A percentile compares a stretch with the other conserved stretches of the same genome.
Conservation (phyloP, 2,888 invertebrate genomes). For the Lepidochitona cinerea region DNA sequence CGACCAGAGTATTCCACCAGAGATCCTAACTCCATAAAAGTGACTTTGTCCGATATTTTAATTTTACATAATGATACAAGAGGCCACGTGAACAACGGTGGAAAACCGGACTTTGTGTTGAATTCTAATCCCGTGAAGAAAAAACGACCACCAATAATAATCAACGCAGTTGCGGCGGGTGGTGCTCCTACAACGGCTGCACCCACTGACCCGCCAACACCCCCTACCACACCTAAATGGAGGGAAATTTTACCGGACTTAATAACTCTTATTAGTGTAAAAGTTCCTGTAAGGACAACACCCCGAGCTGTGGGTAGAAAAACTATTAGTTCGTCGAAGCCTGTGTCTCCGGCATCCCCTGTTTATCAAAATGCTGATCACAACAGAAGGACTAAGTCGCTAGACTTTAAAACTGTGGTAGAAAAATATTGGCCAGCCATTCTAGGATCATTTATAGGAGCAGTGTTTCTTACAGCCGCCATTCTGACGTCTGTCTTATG, state of each 20-base stretch:
- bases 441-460: slow-evolving; percentile 36
- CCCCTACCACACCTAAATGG: neutral
- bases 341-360: neutral
- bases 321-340: neutral
- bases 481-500: slow-evolving; percentile 40
- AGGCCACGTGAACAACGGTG: neutral
- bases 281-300: neutral
- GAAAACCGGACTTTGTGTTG: slow-evolving; percentile 4
- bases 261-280: neutral
- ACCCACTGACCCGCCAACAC: neutral
- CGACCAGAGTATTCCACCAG: neutral
- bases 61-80: slow-evolving; percentile 1
- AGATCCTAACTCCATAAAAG: neutral
- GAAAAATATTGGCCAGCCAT: slow-evolving; percentile 47
- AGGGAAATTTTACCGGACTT: slow-evolving; percentile 1
- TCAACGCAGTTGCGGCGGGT: neutral
- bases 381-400: neutral
- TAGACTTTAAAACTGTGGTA: slow-evolving; percentile 23
- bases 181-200: neutral
- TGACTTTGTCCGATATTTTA: neutral
- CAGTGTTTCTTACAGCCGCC: slow-evolving; percentile 38
- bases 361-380: slow-evolving; percentile 7
- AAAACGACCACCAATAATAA: neutral
- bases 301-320: neutral
- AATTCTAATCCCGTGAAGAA: slow-evolving; percentile 2